Base-by-base conservation (phyloP, 2,113 vertebrate species). In the Barbus barbus region DNA sequence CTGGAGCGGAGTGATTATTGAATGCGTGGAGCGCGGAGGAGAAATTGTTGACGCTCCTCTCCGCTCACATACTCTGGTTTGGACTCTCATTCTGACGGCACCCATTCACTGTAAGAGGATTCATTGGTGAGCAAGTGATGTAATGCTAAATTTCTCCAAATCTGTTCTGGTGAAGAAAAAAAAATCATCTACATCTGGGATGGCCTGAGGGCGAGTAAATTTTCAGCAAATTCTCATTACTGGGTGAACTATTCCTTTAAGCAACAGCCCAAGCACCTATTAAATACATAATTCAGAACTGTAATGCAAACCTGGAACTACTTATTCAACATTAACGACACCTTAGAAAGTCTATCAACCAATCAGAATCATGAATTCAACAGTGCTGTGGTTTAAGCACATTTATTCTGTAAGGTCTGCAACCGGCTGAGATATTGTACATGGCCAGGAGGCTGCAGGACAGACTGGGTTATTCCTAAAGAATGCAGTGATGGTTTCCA, bases 401-500 rank as follows among this genome's bases (percentile, higher is more conserved):
- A n/a, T n/a, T n/a, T n/a, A n/a, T n/a, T n/a, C n/a, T n/a, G n/a
- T n/a, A n/a, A n/a, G n/a, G n/a, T n/a, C n/a, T n/a, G n/a, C n/a
- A n/a, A n/a, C n/a, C n/a, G n/a, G n/a, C n/a, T n/a, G n/a, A n/a
- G 11, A 13, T 71, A 26, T 71, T 71, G 78, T 24, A 60, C 48
- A 78, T 61, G 28, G 3, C 14, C 1, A 3, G 7, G 18, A 11
- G 26, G 31, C 56, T 81, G 61, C 79, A 60, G 26, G 72, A 67
- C 61, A 78, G 33, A 60, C 72, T 44, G 53, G 67, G 65, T 6
- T 53, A 44, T 20, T 58, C 53, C 80, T 28, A 78, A 81, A 38
- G 20, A 76, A 61, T 44, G 31, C 56, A 74, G 31, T 3, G 3
- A 69, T 60, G 14, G 82, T 84, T 83, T 87, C 78, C 69, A 84